A percentile compares a stretch with the other conserved stretches of the same genome.
Conservation (phyloP, 2,113 vertebrate species). For the zebrafish (Danio rerio) region DNA sequence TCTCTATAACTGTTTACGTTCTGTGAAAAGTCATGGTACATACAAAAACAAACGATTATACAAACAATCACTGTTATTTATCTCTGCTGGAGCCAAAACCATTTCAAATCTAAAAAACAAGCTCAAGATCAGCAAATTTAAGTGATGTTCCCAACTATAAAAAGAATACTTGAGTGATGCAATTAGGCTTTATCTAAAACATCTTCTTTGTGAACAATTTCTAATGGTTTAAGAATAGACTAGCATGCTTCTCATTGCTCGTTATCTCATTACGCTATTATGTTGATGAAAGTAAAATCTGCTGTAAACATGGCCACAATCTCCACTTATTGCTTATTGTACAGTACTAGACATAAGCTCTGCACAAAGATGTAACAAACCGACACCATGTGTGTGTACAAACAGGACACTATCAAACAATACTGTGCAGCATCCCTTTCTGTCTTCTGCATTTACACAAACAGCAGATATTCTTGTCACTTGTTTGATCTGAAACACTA, state of each 20-base stretch:
- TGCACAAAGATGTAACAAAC: too few relatives aligned
- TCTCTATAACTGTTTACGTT: too few relatives aligned
- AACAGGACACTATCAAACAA: background rate
- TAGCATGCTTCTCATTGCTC: background rate
- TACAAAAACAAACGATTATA: too few relatives aligned
- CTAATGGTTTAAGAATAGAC: too few relatives aligned
- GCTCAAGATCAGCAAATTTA: too few relatives aligned
- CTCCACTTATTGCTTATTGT: background rate
- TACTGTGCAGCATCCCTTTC: background rate
- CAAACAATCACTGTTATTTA: too few relatives aligned
- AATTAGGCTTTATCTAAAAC: background rate
- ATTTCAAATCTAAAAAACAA: too few relatives aligned
- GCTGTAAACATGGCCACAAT: background rate
- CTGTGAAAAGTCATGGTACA: too few relatives aligned
- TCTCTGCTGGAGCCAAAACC: too few relatives aligned
- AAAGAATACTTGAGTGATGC: background rate
- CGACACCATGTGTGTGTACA: background rate
- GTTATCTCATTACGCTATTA: background rate
- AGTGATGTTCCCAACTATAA: too few relatives aligned
- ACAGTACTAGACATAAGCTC: background rate
- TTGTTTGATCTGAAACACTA: conserved; percentile 5
- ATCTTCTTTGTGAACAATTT: too few relatives aligned
- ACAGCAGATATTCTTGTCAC: background rate
- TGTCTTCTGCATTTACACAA: background rate
- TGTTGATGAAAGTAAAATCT: background rate